Evolutionary conservation across 1,140 invertebrate genomes (phyloP), one percentile per base, ranked within the genome.

Genomic region (Pseudachorutes palmiensis): DNA sequence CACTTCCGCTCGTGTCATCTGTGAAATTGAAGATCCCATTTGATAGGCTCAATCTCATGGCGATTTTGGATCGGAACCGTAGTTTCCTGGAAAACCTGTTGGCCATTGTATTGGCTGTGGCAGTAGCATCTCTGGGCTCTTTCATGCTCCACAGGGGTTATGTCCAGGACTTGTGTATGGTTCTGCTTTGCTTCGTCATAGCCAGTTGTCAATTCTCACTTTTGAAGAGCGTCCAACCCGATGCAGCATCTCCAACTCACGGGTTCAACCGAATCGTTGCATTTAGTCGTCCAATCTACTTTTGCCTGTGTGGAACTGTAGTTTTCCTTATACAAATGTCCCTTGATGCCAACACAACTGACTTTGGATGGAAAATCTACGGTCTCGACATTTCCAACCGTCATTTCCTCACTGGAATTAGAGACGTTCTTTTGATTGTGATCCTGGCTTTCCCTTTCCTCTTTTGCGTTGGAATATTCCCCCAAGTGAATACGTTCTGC

Each of bases 211-310:
- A 99, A 77, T 99, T 99, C 79, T 98, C 95, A 0, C 80, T 99
- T 58, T 80, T 99, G 19, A 99, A 99, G 81, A 97, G 94, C 78
- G 97, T 99, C 2, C 97, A 99, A 76, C 97, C 97, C 1, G 97
- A 99, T 81, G 94, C 96, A 0, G 90, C 96, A 0, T 98, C 95
- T 2, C 96, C 97, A 0, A 95, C 95, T 19, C 96, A 98, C 79
- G 96, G 97, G 1, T 98, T 96, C 77, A 99, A 99, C 79, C 87
- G 92, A 73, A 87, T 98, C 64, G 92, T 98, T 28, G 88, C 93
- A 30, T 97, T 95, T 72, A 84, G 84, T 77, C 84, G 96, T 66
- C 92, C 97, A 16, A 88, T 98, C 24, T 99, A 99, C 77, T 99
- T 97, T 77, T 93, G 91, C 75, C 69, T 98, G 22, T 91, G 89